Conservation (phyloP, 2,888 invertebrate genomes). For the Caenorhabditis sp. region DNA sequence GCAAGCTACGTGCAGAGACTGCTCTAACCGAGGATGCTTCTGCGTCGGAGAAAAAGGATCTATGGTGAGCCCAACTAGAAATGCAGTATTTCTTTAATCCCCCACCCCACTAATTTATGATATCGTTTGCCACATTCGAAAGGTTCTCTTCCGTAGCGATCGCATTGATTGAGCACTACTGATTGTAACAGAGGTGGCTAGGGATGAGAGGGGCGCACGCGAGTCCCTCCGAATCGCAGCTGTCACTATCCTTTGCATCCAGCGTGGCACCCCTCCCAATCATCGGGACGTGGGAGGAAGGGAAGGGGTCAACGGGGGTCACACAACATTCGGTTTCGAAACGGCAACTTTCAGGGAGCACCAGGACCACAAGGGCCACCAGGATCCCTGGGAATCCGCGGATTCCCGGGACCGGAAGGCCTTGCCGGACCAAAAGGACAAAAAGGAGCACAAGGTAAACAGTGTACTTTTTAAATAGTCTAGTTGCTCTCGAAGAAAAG, state of each 20-base stretch:
- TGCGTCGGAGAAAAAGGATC: constrained; percentile 79
- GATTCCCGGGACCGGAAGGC: constrained; percentile 89
- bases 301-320: constrained; percentile 46
- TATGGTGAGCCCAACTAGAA: too few relatives aligned
- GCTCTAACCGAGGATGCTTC: constrained; percentile 78
- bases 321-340: constrained; percentile 34
- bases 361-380: constrained; percentile 82
- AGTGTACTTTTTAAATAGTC: neutral
- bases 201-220: constrained; percentile 6
- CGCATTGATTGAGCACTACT: constrained; percentile 31
- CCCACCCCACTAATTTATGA: too few relatives aligned
- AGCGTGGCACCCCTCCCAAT: constrained; percentile 22
- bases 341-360: constrained; percentile 82
- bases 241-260: constrained; percentile 42
- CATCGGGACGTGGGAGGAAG: constrained; percentile 52
- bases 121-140: too few relatives aligned
- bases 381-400: constrained; percentile 82
- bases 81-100: too few relatives aligned
- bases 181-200: constrained; percentile 41
- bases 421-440: constrained; percentile 90
- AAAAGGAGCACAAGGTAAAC: constrained; percentile 85
- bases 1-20: constrained; percentile 78
- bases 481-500: constrained; percentile 8
- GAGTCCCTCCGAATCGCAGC: constrained; percentile 18
- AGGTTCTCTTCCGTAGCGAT: constrained; percentile 2